Evolutionary conservation across 2,113 vertebrate genomes (phyloP).

Genomic region (Poecile atricapillus): DNA sequence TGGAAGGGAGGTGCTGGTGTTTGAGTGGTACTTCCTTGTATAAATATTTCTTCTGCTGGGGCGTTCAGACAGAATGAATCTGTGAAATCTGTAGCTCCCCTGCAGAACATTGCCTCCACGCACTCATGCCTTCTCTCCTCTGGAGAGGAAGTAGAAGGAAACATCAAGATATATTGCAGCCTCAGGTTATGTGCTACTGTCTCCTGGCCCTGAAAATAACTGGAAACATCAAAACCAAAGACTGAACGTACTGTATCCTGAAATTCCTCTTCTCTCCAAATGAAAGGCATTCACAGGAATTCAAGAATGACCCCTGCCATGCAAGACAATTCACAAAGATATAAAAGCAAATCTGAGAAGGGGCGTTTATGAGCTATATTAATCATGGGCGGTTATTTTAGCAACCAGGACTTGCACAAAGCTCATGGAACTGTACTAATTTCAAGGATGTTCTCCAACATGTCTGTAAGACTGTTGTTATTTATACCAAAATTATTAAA

Average conservation of each 20-base stretch:
- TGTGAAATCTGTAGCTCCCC: not conserved
- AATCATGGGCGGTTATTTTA: not conserved
- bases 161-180: slow-evolving; percentile 2
- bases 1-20: not conserved
- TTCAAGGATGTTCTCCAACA: not conserved
- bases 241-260: not conserved
- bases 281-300: not conserved
- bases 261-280: not conserved
- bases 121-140: not conserved
- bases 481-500: not conserved
- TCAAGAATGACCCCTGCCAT: not conserved
- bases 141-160: not conserved
- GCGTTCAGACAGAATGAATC: not conserved
- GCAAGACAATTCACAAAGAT: not conserved
- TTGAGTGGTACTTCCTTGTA: not conserved
- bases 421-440: not conserved
- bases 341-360: not conserved
- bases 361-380: not conserved
- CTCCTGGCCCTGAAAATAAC: slow-evolving; percentile 28
- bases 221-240: not conserved
- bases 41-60: slow-evolving; percentile 31
- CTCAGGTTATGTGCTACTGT: not conserved
- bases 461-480: not conserved
- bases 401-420: not conserved
- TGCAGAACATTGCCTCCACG: not conserved